Conservation (phyloP, 2,113 vertebrate species). For the Notiomystis cincta region DNA sequence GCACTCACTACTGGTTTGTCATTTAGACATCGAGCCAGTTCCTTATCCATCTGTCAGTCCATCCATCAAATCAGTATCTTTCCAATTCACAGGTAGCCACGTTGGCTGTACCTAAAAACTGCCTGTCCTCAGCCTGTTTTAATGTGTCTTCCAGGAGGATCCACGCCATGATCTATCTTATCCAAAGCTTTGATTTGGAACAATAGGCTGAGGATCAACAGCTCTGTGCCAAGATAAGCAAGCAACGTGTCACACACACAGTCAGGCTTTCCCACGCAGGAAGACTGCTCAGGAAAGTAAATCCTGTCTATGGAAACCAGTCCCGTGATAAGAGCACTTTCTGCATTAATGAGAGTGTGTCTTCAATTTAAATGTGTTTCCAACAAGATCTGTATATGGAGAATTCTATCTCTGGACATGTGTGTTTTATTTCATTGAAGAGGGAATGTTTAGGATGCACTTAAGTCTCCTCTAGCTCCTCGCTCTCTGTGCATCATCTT, state of each 20-base stretch:
- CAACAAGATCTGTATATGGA: background rate
- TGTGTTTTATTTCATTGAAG: background rate
- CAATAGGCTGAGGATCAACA: background rate
- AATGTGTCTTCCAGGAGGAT: background rate
- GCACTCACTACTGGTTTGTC: background rate
- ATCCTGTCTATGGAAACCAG: background rate
- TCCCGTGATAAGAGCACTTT: accelerated
- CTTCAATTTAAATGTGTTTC: background rate
- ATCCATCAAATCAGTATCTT: background rate
- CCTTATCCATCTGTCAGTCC: background rate
- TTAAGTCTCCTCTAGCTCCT: background rate
- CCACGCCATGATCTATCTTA: background rate
- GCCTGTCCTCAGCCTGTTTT: background rate
- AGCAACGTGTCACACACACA: background rate
- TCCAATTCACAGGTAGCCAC: background rate
- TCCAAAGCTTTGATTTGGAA: background rate
- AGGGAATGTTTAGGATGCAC: background rate
- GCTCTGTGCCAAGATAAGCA: background rate
- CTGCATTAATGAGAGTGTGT: background rate
- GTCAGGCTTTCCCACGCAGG: background rate
- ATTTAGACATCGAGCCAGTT: background rate
- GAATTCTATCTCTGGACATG: background rate
- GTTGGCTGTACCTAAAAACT: background rate
- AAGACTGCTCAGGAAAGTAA: background rate
- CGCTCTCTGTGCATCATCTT: background rate